Evolutionary conservation across 2,888 invertebrate species (phyloP), one percentile per base, ranked within the genome.

Genomic region (Coremacera marginata): DNA sequence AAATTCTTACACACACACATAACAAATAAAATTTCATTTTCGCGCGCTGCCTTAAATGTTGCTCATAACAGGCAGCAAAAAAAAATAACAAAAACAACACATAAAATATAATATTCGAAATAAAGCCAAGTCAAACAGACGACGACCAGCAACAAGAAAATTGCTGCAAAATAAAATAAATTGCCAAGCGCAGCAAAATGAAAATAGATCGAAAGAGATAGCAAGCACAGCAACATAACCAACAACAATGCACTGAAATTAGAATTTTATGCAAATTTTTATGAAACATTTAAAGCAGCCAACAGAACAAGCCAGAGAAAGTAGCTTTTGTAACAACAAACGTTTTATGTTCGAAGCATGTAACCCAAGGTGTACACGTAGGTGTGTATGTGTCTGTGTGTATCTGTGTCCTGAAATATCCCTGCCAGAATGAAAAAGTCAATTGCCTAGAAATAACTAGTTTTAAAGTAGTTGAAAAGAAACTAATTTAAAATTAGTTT

Each of bases 231-330:
- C 16, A 71, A 27, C 73, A 75, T 16, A 37, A 73, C 31, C 31
- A 74, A 52, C 75, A 75, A 77, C 60, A 72, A 71, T 68, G 70
- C 79, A 79, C 79, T 78, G 79, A 87, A 87, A 87, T 87, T 87
- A 83, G 85, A 86, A 87, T 86, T 87, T 87, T 87, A 87, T 87
- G 87, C 85, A 87, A 87, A 87, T 87, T 81, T 77, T 73, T 65
- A 73, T 73, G 78, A 78, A 81, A 80, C 79, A 82, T 82, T 82
- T 80, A 82, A 77, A 77, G 63, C 75, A 76, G 72, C 78, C 77
- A 79, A 67, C 72, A 79, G 77, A 57, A 71, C 22, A n/a, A 55
- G n/a, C 27, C 49, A 70, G 71, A 27, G 31, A 37, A 71, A 71
- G 71, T 22, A 71, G 34, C 19, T 22, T 37, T n/a, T 49, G 22